Evolutionary conservation across 2,113 vertebrate species (phyloP).

Genomic region (Pseudorectes ferrugineus): DNA sequence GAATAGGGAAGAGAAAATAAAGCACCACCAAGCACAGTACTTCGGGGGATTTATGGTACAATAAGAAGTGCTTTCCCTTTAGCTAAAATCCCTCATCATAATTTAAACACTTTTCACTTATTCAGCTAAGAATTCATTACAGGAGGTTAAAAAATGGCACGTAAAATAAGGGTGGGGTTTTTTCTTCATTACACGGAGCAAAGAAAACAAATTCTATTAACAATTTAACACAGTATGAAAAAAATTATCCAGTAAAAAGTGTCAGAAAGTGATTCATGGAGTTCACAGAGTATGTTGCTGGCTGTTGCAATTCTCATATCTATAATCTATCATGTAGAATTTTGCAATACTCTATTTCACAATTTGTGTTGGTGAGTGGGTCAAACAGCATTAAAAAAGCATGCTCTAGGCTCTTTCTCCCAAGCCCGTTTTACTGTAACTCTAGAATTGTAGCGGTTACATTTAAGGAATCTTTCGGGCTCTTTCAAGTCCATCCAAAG

Average conservation of each 20-base stretch:
- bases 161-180: neutral
- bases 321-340: constrained; percentile 49
- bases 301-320: constrained; percentile 35
- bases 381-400: constrained; percentile 62
- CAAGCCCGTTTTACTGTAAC: constrained; percentile 69
- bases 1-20: constrained; percentile 11
- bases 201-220: constrained; percentile 67
- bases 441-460: constrained; percentile 74
- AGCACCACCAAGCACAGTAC: constrained; percentile 23
- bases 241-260: constrained; percentile 55
- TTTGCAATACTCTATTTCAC: constrained; percentile 57
- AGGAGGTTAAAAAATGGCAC: constrained; percentile 43
- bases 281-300: constrained; percentile 52
- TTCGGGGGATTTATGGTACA: constrained; percentile 28
- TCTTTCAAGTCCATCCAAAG: constrained; percentile 79
- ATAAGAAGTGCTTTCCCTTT: constrained; percentile 16
- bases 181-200: constrained; percentile 31
- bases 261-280: constrained; percentile 55
- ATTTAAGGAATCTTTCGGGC: constrained; percentile 69
- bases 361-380: constrained; percentile 48
- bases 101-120: constrained; percentile 28
- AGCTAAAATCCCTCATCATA: neutral
- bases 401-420: constrained; percentile 65
- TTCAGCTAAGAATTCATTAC: constrained; percentile 19
- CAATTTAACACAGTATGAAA: constrained; percentile 62